Evolutionary conservation across 2,797 vertebrate species (phyloP).

Genomic region (Falco concolor): DNA sequence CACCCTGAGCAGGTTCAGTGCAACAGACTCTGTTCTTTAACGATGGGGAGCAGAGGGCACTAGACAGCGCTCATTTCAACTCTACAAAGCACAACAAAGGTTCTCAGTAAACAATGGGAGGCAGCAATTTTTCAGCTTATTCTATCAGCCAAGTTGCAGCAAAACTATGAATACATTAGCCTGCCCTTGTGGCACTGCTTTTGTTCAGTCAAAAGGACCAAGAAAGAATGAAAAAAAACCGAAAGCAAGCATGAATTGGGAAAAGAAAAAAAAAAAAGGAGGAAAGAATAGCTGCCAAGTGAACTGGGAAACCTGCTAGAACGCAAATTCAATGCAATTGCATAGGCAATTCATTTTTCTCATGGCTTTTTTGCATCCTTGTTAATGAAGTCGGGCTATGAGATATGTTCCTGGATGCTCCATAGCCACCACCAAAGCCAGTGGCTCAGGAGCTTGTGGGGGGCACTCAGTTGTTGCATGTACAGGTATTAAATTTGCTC

Average conservation of each 20-base stretch:
- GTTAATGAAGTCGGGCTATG: neutral
- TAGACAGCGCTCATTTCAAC: slow-evolving; percentile 21
- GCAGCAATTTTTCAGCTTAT: slow-evolving; percentile 43
- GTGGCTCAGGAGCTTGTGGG: neutral
- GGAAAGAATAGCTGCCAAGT: slow-evolving; percentile 50
- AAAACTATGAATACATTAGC: slow-evolving; percentile 61
- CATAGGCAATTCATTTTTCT: slow-evolving; percentile 31
- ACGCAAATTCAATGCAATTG: slow-evolving; percentile 64
- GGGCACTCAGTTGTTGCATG: neutral
- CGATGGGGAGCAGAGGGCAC: slow-evolving; percentile 45
- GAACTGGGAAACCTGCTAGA: slow-evolving; percentile 40
- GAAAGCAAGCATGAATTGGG: neutral
- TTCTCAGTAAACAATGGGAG: slow-evolving; percentile 40
- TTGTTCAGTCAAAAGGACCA: slow-evolving; percentile 42
- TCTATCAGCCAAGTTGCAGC: slow-evolving; percentile 26
- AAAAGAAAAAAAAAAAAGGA: neutral
- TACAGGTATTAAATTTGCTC: slow-evolving; percentile 8
- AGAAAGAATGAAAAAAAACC: neutral
- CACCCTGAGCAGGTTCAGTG: slow-evolving; percentile 81
- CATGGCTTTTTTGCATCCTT: neutral
- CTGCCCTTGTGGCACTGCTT: slow-evolving; percentile 18
- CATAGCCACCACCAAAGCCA: neutral
- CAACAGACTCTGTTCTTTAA: slow-evolving; percentile 76
- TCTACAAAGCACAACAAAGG: slow-evolving; percentile 46
- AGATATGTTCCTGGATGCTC: neutral